Evolutionary conservation across 1,140 invertebrate species (phyloP).

Genomic region (Medauroidea extradentata): DNA sequence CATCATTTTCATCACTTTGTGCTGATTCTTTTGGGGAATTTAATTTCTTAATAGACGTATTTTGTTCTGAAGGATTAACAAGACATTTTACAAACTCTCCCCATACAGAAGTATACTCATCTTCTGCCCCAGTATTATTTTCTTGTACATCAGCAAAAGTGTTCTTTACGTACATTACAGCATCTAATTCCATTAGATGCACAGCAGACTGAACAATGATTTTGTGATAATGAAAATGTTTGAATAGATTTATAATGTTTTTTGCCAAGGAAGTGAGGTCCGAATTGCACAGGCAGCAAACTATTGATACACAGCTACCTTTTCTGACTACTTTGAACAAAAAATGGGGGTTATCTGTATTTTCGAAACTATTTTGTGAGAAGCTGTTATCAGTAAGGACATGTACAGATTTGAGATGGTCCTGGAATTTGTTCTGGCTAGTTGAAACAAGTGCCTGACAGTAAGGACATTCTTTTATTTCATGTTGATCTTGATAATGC

Average conservation of each 20-base stretch:
- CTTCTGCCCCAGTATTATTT: too few relatives aligned
- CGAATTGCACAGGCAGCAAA: constrained; percentile 13
- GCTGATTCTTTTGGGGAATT: too few relatives aligned
- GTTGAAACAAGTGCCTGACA: constrained; percentile 7
- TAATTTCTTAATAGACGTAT: too few relatives aligned
- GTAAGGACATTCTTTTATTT: constrained; percentile 6
- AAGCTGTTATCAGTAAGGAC: background rate
- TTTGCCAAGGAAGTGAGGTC: constrained; percentile 13
- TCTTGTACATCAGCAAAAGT: background rate
- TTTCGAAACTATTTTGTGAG: too few relatives aligned
- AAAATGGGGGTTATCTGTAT: too few relatives aligned
- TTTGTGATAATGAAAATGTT: constrained; percentile 17
- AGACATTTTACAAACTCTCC: too few relatives aligned
- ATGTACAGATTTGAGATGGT: constrained; percentile 6
- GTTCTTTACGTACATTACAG: too few relatives aligned
- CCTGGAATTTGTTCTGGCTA: background rate
- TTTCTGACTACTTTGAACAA: background rate
- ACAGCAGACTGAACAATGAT: constrained; percentile 11
- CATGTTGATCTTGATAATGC: too few relatives aligned
- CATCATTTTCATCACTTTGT: too few relatives aligned
- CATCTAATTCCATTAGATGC: background rate
- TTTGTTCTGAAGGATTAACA: too few relatives aligned
- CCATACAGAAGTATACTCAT: too few relatives aligned
- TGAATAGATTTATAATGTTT: constrained; percentile 12
- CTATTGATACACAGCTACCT: constrained; percentile 3